Evolutionary conservation across 2,797 vertebrate genomes (phyloP), one percentile per base, ranked within the genome.

Genomic region (Lutjanus argentimaculatus): DNA sequence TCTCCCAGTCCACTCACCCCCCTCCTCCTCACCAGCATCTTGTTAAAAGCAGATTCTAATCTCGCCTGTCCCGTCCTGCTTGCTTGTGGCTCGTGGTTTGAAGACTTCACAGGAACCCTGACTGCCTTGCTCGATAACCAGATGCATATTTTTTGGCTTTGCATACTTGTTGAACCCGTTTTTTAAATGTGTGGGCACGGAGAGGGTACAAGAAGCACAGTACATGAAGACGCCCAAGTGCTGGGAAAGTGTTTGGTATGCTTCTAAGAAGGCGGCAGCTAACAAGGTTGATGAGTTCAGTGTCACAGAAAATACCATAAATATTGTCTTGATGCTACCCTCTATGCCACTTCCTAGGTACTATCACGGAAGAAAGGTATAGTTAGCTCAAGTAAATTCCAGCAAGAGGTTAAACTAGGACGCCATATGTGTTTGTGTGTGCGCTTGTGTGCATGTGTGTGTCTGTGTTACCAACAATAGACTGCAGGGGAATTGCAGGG

Each of bases 401-500:
- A 87, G 63, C 85, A 90, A 91, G 91, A 93, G 93, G 93, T 94
- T 94, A 94, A 93, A 91, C 86, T 89, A 81, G 93, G 93, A 92
- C 90, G 85, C 85, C 93, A 89, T 92, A 85, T 94, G 92, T 92
- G 89, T 93, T 84, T 89, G 81, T 89, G 86, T 81, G 85, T 72
- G 75, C 76, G 69, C 75, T 70, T 81, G 75, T 83, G 80, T 71
- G 87, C 64, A 71, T 91, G 79, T 88, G 89, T 81, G 82, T 71
- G 85, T 87, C 88, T 90, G 88, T 95, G 93, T 93, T 92, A 91
- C 94, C 94, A 94, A 95, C 94, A 95, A 94, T 95, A 95, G 94
- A 95, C 89, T 95, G 58, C 81, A 89, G 92, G 91, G 92, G 93
- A 95, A 95, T 95, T 95, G 94, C 92, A 95, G 94, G 94, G 94